Percentiles rank a stretch among this genome's conserved stretches.
Conservation (phyloP, 2,113 vertebrate genomes). For the Elaphurus davidianus region DNA sequence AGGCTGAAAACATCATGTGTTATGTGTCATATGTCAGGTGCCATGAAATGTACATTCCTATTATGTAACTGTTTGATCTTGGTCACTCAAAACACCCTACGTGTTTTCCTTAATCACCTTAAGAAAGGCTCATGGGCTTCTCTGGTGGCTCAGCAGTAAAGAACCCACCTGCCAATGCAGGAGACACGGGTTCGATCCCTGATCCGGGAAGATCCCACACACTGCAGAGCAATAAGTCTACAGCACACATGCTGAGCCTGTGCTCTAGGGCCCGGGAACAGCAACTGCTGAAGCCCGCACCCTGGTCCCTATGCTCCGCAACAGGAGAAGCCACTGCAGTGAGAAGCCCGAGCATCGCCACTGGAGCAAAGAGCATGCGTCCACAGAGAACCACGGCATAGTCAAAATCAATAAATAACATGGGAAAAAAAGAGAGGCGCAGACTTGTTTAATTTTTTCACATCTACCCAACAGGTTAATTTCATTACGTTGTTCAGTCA, state of each 20-base stretch:
- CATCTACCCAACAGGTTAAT: neutral
- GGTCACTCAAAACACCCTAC: neutral
- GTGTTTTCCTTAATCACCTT: neutral
- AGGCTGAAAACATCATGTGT: neutral
- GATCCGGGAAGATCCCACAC: neutral
- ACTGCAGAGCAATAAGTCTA: neutral
- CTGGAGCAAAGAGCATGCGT: neutral
- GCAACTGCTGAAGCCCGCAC: neutral
- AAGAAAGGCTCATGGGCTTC: neutral
- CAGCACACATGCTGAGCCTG: neutral
- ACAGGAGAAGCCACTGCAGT: neutral
- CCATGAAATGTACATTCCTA: neutral
- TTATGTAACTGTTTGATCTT: neutral
- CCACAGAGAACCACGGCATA: neutral
- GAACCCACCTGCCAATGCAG: neutral
- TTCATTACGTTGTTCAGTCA: neutral
- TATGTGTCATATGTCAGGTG: neutral
- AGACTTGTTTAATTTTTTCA: neutral
- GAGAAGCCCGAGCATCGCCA: neutral
- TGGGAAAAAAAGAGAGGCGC: neutral
- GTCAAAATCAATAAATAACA: neutral
- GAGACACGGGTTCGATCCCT: neutral
- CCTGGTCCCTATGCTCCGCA: fast-evolving
- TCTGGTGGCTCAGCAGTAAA: neutral
- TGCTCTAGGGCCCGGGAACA: neutral